Conservation (phyloP, 2,888 invertebrate genomes). For the Watsonalla binaria region DNA sequence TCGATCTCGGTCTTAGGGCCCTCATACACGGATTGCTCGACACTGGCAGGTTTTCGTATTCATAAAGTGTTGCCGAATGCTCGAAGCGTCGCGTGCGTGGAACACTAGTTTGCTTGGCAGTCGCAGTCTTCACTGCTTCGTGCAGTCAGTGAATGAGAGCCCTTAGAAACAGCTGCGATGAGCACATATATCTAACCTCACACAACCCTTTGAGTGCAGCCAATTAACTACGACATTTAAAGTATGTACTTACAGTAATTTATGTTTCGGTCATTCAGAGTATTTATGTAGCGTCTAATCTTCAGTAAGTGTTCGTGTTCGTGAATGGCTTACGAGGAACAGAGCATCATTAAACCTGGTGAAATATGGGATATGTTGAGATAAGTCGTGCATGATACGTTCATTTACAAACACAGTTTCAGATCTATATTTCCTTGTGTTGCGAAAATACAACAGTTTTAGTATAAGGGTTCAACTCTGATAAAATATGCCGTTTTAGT, state of each 20-base stretch:
- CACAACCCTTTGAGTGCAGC: conserved; percentile 21
- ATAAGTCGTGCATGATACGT: background rate
- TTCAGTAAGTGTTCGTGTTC: background rate
- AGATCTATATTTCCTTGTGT: background rate
- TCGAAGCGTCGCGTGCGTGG: no score
- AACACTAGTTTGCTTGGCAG: no score
- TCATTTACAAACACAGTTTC: background rate
- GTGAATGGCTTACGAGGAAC: background rate
- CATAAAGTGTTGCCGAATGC: no score
- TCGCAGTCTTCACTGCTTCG: no score
- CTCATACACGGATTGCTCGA: no score
- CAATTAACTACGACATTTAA: conserved; percentile 24
- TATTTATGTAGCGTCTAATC: conserved; percentile 3
- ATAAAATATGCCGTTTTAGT: no score
- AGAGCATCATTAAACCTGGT: background rate
- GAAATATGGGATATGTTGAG: conserved; percentile 1
- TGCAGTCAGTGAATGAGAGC: no score
- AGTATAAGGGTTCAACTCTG: no score
- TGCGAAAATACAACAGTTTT: background rate
- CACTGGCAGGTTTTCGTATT: no score
- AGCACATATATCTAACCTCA: background rate
- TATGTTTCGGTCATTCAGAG: conserved; percentile 8
- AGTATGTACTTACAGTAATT: conserved; percentile 24
- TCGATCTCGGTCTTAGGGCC: background rate
- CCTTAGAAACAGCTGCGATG: background rate